Evolutionary conservation across 2,888 invertebrate species (phyloP).

Genomic region (Leptopilina syphax): DNA sequence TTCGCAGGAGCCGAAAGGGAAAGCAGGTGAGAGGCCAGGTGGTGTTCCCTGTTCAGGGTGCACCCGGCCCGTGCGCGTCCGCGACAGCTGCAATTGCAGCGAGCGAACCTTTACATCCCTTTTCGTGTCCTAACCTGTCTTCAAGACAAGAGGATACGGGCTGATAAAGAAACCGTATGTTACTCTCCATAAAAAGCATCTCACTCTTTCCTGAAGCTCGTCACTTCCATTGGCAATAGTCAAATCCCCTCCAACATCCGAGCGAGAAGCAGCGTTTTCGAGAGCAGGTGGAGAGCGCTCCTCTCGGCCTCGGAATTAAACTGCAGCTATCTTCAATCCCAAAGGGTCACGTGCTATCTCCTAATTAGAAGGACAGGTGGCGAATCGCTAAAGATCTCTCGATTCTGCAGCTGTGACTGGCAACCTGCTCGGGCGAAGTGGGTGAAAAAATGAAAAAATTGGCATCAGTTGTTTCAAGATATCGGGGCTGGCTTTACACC

Average conservation of each 20-base stretch:
- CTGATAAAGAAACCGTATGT: constrained; percentile 36
- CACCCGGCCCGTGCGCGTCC: constrained; percentile 67
- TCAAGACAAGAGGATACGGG: constrained; percentile 37
- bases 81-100: constrained; percentile 65
- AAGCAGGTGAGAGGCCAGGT: constrained; percentile 70
- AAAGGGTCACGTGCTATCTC: constrained; percentile 22
- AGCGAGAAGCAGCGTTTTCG: neutral
- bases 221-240: neutral
- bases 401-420: constrained; percentile 4
- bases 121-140: constrained; percentile 46
- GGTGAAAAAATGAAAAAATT: neutral
- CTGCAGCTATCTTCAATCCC: constrained; percentile 3
- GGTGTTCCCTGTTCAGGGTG: constrained; percentile 65
- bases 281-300: constrained; percentile 20
- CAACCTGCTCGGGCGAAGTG: neutral
- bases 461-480: neutral
- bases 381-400: constrained; percentile 30
- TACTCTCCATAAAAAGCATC: constrained; percentile 16
- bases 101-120: constrained; percentile 53
- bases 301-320: constrained; percentile 4
- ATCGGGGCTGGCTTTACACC: neutral
- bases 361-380: constrained; percentile 29
- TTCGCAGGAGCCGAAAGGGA: constrained; percentile 57
- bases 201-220: neutral
- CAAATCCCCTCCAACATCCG: neutral